Evolutionary conservation across 2,888 invertebrate species (phyloP).

Genomic region (Amaurobius ferox): DNA sequence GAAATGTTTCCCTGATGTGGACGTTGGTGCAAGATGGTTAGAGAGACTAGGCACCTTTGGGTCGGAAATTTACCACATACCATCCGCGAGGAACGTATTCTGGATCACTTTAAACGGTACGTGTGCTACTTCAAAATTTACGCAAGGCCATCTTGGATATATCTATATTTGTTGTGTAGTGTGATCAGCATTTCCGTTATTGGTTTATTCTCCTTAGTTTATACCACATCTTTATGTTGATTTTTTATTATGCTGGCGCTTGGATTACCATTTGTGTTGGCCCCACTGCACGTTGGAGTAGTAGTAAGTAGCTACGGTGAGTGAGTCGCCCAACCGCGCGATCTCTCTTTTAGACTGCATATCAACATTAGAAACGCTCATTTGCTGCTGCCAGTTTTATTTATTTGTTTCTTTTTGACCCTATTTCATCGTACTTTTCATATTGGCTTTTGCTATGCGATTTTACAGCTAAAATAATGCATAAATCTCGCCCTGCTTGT

Average conservation of each 20-base stretch:
- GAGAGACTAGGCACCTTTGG: conserved; percentile 99
- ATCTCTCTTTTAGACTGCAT: conserved; percentile 12
- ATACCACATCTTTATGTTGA: conserved; percentile 55
- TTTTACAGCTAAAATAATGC: no score
- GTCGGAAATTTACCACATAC: conserved; percentile 99
- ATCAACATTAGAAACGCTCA: not conserved
- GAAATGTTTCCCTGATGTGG: conserved; percentile 79
- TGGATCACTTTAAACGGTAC: conserved; percentile 98
- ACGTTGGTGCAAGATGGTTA: conserved; percentile 94
- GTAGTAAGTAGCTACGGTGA: conserved; percentile 64
- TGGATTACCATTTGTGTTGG: conserved; percentile 62
- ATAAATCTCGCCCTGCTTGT: not conserved
- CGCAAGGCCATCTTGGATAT: conserved; percentile 61
- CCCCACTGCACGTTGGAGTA: conserved; percentile 53
- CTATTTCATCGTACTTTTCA: not conserved
- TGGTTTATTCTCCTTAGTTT: conserved; percentile 68
- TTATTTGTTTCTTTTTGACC: not conserved
- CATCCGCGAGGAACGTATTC: conserved; percentile 97
- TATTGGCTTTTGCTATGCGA: not conserved
- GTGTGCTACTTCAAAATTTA: conserved; percentile 74
- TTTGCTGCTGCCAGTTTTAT: conserved; percentile 8
- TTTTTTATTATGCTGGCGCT: conserved; percentile 55
- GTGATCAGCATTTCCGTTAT: conserved; percentile 54
- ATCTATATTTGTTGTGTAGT: conserved; percentile 39
- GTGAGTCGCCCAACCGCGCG: conserved; percentile 14